phyloP scores from a whole-genome alignment of 2,797 vertebrate genomes.

The Heterohyrax brucei region DNA sequence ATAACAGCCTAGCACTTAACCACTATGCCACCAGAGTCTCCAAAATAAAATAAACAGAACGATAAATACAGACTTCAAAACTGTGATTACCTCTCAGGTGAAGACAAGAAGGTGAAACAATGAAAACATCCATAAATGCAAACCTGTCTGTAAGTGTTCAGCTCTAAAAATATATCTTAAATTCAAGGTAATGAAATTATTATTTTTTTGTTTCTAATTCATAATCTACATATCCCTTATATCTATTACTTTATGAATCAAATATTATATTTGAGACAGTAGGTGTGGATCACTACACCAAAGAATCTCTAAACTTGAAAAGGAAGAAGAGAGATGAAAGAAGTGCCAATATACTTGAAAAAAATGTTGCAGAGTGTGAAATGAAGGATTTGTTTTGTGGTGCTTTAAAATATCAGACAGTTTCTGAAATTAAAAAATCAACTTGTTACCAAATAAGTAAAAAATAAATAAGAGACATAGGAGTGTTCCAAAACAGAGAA shows the following conservation, averaged over 20 bases:
- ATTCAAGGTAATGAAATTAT: not conserved
- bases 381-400: not conserved
- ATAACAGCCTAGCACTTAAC: too few relatives aligned
- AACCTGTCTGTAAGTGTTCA: not conserved
- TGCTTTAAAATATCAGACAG: constrained; percentile 16
- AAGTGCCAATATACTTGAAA: constrained; percentile 6
- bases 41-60: not conserved
- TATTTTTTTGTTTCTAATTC: not conserved
- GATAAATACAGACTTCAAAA: constrained; percentile 18
- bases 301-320: not conserved
- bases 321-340: not conserved
- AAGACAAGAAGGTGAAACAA: not conserved
- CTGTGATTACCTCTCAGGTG: not conserved
- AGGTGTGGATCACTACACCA: not conserved
- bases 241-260: not conserved
- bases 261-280: not conserved
- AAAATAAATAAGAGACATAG: not conserved
- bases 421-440: constrained; percentile 40
- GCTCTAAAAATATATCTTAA: not conserved
- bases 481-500: not conserved
- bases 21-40: not conserved
- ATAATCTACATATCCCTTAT: not conserved
- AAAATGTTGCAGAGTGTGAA: not conserved
- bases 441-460: not conserved
- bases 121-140: not conserved